Evolutionary conservation across 1,140 invertebrate genomes (phyloP), one percentile per base, ranked within the genome.

Genomic region (Drosophila ambigua): DNA sequence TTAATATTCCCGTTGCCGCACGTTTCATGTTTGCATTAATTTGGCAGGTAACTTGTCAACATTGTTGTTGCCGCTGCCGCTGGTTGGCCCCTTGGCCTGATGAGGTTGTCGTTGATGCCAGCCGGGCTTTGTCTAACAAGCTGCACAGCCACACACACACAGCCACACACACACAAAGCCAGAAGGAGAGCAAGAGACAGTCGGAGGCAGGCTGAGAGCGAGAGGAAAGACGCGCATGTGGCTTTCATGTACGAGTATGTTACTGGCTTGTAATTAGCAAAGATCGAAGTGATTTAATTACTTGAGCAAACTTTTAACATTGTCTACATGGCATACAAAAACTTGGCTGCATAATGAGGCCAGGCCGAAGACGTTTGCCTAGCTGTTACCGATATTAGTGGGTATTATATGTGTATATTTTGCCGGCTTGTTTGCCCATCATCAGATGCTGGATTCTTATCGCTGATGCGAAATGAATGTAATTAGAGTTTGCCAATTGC

Each of bases 241-340:
- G 53, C 46, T 43, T 41, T 55, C 59, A 49, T 68, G 49, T 66
- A 67, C 58, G 62, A 77, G 67, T 72, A 65, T 82, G 83, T 82
- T 88, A 52, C 65, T 61, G 49, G 54, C 76, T 89, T 84, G 83
- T 88, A 88, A 88, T 88, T 88, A 88, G 83, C 83, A 73, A 83
- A 89, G 83, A 88, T 88, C 83, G 84, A 88, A 88, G 83, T 88
- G 83, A 88, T 88, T 88, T 88, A 88, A 88, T 88, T 88, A 89
- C 83, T 88, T 88, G 67, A 43, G 72, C 77, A 88, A 88, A 88
- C 84, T 88, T 88, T 83, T 83, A 88, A 88, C 83, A 88, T 88
- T 88, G 82, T 81, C 82, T 87, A 76, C 75, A 72, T 63, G 83
- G 78, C 82, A 87, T 82, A 87, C 78, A 75, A 87, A 87, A 87